Conservation (phyloP, 2,113 vertebrate genomes). For the Mesitornis unicolor region DNA sequence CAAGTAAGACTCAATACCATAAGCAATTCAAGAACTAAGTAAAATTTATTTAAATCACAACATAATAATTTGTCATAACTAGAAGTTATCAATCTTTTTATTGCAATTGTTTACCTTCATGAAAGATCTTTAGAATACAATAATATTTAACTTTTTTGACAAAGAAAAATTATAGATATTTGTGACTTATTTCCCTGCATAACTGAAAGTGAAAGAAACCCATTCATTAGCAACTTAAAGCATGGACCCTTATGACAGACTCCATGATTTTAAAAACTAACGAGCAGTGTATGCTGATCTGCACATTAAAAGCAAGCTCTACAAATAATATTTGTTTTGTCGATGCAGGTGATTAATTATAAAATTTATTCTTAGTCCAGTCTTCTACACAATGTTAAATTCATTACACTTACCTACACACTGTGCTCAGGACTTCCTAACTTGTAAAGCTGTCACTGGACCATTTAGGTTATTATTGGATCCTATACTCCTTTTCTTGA, state of each 20-base stretch:
- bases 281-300: not conserved
- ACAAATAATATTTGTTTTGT: not conserved
- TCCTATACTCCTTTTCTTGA: not conserved
- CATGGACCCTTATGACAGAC: not conserved
- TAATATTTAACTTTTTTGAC: not conserved
- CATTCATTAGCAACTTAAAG: not conserved
- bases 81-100: not conserved
- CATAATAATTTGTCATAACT: not conserved
- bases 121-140: not conserved
- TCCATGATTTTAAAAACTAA: not conserved
- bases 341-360: not conserved
- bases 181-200: not conserved
- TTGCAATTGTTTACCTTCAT: not conserved
- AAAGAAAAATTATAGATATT: not conserved
- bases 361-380: not conserved
- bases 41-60: not conserved
- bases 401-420: not conserved
- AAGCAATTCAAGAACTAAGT: not conserved
- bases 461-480: not conserved
- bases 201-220: not conserved
- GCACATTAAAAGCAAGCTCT: not conserved
- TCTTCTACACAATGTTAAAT: not conserved
- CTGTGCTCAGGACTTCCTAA: not conserved
- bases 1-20: not conserved
- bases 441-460: not conserved